Evolutionary conservation across 1,140 invertebrate genomes (phyloP), one percentile per base, ranked within the genome.

Genomic region (Leptopilina boulardi): DNA sequence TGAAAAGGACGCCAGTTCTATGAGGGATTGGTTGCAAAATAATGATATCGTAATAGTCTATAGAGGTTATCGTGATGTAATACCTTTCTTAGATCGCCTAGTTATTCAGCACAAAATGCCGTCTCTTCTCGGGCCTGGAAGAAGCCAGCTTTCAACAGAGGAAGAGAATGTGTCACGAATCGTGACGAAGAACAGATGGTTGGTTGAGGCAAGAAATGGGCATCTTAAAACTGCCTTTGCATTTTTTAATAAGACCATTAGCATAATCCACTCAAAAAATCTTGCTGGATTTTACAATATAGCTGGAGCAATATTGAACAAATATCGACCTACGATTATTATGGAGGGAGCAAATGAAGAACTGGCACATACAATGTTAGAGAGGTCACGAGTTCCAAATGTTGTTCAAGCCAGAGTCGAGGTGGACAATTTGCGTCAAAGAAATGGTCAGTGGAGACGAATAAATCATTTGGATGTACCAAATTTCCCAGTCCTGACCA

Each of bases 401-500:
- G 41, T 11, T 4, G 41, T 42, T 47, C 75, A 80, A 56, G 78
- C 73, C 71, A 44, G 41, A 51, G 75, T 80, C 47, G 73, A 77
- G 19, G 10, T 26, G 34, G 41, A 42, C 8, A 11, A 42, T 42
- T 9, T 42, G 1, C 2, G 41, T 2, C 2, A 23, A n/a, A 77
- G 76, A 77, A 77, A 77, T 71, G 79, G 11, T 19, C 56, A 78
- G 42, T 76, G 80, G 74, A 70, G 23, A 70, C 47, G 59, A 26
- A 13, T 81, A 19, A 44, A 34, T 42, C 71, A 76, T 42, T 21
- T 18, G 21, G 74, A 70, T 71, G 47, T 79, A 70, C 59, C 30
- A 41, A 54, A 79, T 9, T 82, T 79, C 71, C 80, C 80, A 70
- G 18, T 75, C 34, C 59, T 82, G n/a, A 71, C 44, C 19, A 18